Evolutionary conservation across 1,140 invertebrate genomes (phyloP).

Genomic region (Drosophila parabipectinata): DNA sequence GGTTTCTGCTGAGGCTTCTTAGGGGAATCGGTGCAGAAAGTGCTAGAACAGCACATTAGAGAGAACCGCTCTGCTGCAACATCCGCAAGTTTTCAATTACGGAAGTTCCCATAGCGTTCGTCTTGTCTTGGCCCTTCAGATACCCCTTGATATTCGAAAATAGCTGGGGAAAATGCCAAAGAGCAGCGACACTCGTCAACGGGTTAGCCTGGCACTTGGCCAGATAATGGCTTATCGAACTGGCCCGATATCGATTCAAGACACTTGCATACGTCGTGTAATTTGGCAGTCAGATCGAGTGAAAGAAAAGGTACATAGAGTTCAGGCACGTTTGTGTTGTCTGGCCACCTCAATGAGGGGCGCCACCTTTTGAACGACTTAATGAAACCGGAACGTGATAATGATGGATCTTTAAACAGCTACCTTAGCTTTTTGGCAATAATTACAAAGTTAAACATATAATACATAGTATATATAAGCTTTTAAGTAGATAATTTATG

Average conservation of each 20-base stretch:
- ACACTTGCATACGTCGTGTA: constrained; percentile 6
- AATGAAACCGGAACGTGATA: no score
- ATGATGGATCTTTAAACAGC: no score
- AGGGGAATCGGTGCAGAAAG: not conserved
- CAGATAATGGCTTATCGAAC: constrained; percentile 19
- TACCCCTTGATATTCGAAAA: constrained; percentile 34
- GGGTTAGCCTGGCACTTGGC: constrained; percentile 33
- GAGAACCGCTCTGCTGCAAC: not conserved
- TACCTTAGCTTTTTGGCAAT: no score
- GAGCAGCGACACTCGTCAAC: constrained; percentile 50
- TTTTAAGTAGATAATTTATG: no score
- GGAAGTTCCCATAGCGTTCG: constrained; percentile 27
- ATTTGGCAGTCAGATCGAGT: constrained; percentile 21
- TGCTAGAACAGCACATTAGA: constrained; percentile 18
- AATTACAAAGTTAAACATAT: no score
- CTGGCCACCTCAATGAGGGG: not conserved
- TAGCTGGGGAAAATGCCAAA: constrained; percentile 57
- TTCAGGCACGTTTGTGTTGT: constrained; percentile 7
- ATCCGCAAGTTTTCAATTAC: constrained; percentile 55
- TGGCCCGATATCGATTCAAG: not conserved
- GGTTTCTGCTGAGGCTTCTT: constrained; percentile 1
- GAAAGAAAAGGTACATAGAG: constrained; percentile 1
- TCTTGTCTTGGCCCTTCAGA: constrained; percentile 16
- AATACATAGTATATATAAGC: no score
- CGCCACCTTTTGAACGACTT: not conserved